Conservation (phyloP, 2,113 vertebrate species). For the Oncorhynchus clarkii region DNA sequence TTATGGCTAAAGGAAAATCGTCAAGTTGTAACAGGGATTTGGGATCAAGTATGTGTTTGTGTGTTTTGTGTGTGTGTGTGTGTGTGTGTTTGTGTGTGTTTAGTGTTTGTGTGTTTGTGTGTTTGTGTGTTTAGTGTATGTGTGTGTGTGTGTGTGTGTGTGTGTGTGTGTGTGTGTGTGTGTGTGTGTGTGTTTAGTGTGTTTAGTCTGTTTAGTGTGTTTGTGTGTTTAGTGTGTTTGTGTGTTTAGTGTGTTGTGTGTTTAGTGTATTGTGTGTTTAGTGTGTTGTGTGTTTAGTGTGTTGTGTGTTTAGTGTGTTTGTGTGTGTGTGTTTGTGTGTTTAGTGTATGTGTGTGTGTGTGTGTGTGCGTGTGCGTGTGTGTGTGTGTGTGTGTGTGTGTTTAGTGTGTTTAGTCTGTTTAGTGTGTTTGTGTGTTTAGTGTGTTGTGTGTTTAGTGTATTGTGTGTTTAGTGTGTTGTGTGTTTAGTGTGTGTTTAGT, state of each 20-base stretch:
- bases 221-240: neutral
- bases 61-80: constrained; percentile 67
- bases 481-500: neutral
- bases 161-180: too few species aligned
- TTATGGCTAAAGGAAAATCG: constrained; percentile 59
- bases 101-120: too few species aligned
- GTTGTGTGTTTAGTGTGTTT: neutral
- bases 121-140: constrained; percentile 4
- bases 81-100: constrained; percentile 13
- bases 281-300: constrained; percentile 3
- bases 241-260: constrained; percentile 1
- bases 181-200: neutral
- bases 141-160: neutral
- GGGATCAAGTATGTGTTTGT: constrained; percentile 53
- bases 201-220: neutral
- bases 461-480: neutral
- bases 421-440: constrained; percentile 4
- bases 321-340: constrained; percentile 34
- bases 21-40: constrained; percentile 49
- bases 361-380: constrained; percentile 7
- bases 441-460: too few species aligned
- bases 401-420: neutral
- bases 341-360: constrained; percentile 20
- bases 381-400: neutral
- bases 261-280: neutral